A percentile compares a stretch with the other conserved stretches of the same genome.
Conservation (phyloP, 1,140 invertebrate genomes). For the Acromyrmex echinatior region DNA sequence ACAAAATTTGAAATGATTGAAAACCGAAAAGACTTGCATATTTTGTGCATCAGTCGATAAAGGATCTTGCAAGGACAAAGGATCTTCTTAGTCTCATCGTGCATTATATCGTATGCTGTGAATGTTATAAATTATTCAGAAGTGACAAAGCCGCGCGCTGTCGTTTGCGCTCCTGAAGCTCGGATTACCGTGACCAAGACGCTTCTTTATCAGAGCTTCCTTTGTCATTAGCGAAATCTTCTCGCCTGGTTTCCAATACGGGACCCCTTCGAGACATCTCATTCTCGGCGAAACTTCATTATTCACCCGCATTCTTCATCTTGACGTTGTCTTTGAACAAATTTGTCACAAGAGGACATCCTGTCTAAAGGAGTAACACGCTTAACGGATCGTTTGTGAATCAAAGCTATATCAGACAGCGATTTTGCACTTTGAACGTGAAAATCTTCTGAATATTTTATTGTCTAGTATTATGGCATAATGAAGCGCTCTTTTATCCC, state of each 20-base stretch:
- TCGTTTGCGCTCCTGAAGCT: slow-evolving; percentile 10
- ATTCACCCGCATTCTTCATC: slow-evolving; percentile 70
- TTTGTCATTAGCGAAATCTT: slow-evolving; percentile 35
- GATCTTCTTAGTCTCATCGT: background rate
- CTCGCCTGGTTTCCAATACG: slow-evolving; percentile 65
- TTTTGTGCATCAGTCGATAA: background rate
- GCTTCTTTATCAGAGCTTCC: slow-evolving; percentile 43
- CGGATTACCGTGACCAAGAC: slow-evolving; percentile 15
- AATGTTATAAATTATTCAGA: slow-evolving; percentile 29
- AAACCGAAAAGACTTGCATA: background rate
- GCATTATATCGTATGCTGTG: slow-evolving; percentile 2
- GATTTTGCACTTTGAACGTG: background rate
- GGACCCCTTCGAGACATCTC: slow-evolving; percentile 48
- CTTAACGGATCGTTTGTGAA: slow-evolving; percentile 60
- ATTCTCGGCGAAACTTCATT: slow-evolving; percentile 65
- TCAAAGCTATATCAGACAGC: slow-evolving; percentile 15
- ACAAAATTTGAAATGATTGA: background rate
- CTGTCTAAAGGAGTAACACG: slow-evolving; percentile 28
- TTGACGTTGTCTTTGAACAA: slow-evolving; percentile 41
- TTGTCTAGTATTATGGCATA: slow-evolving; percentile 24
- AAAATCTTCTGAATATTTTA: slow-evolving; percentile 41
- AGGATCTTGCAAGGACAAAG: background rate
- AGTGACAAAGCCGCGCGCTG: slow-evolving; percentile 16
- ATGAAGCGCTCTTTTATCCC: slow-evolving; percentile 29
- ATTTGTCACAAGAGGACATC: slow-evolving; percentile 34